phyloP scores from a whole-genome alignment of 2,113 vertebrate genomes.

The Apodemus speciosus region DNA sequence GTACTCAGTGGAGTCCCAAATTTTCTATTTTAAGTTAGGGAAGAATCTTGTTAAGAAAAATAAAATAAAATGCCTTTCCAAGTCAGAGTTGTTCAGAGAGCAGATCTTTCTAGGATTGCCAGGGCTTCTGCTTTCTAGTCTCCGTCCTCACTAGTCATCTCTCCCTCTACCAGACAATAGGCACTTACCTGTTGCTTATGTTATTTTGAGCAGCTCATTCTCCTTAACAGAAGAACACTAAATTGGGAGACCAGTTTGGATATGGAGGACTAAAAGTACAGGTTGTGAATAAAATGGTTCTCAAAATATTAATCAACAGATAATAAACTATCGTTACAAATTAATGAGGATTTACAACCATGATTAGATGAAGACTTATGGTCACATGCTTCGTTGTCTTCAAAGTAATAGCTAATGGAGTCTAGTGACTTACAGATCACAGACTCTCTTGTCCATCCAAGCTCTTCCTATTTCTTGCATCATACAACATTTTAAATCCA shows the following conservation, averaged over 20 bases:
- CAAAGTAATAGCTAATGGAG: not conserved
- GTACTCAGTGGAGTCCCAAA: not conserved
- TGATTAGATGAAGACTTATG: not conserved
- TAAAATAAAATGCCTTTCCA: not conserved
- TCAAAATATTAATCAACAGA: not conserved
- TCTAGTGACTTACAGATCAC: constrained; percentile 7
- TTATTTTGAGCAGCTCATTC: constrained; percentile 10
- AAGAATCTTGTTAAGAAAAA: constrained; percentile 35
- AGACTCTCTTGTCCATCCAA: not conserved
- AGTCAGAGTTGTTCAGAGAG: constrained; percentile 16
- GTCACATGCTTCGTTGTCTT: not conserved
- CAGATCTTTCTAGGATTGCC: constrained; percentile 33
- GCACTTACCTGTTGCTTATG: not conserved
- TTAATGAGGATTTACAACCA: not conserved
- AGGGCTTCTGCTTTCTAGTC: not conserved
- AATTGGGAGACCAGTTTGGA: not conserved
- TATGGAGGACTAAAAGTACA: not conserved
- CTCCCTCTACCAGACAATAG: not conserved
- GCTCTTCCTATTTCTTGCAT: not conserved
- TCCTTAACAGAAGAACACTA: constrained; percentile 12
- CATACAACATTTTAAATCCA: not conserved
- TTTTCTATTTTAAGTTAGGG: constrained; percentile 32
- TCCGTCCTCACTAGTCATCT: not conserved
- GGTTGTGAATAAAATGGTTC: constrained; percentile 24
- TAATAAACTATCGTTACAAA: constrained; percentile 28